These are phyloP conservation scores for Petrophora chlorosata DNA, from an alignment of 2,888 invertebrate species.

Conservation along the genomic window DNA sequence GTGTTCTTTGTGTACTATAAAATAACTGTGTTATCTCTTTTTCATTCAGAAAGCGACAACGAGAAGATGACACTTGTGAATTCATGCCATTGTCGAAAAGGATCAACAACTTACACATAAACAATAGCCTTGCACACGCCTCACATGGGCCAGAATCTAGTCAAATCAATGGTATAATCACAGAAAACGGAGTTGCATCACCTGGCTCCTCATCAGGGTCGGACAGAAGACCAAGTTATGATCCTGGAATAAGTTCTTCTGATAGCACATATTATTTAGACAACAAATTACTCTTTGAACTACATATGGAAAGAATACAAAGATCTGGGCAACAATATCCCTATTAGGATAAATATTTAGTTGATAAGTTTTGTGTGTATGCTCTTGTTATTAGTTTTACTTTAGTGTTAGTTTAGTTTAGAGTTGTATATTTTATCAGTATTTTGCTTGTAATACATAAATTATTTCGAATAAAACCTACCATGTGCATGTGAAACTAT, in stretches of 20 bases:
- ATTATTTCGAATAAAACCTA: background rate
- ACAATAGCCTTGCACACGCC: conserved; percentile 72
- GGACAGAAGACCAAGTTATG: conserved; percentile 83
- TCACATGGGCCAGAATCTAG: conserved; percentile 59
- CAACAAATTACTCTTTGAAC: conserved; percentile 93
- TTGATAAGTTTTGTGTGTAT: conserved; percentile 56
- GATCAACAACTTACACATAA: conserved; percentile 94
- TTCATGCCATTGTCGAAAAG: conserved; percentile 95
- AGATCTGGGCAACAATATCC: conserved; percentile 83
- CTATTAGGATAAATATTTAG: conserved; percentile 55
- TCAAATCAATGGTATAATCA: conserved; percentile 58
- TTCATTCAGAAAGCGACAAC: conserved; percentile 88
- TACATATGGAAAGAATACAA: conserved; percentile 91
- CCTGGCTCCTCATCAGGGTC: conserved; percentile 62
- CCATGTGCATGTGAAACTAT: background rate
- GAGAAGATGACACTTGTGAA: conserved; percentile 90
- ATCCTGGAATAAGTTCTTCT: conserved; percentile 89
- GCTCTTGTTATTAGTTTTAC: conserved; percentile 46
- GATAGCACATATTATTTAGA: conserved; percentile 95
- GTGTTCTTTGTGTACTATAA: too few relatives aligned
- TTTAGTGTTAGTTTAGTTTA: conserved; percentile 46
- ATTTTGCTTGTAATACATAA: background rate
- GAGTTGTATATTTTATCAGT: conserved; percentile 17
- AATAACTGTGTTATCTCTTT: conserved; percentile 8
- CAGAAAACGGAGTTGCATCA: conserved; percentile 63